A percentile compares a stretch with the other conserved stretches of the same genome.
These are phyloP conservation scores for Haemorhous mexicanus DNA, from an alignment of 2,113 vertebrate genomes.

Conservation along the genomic window DNA sequence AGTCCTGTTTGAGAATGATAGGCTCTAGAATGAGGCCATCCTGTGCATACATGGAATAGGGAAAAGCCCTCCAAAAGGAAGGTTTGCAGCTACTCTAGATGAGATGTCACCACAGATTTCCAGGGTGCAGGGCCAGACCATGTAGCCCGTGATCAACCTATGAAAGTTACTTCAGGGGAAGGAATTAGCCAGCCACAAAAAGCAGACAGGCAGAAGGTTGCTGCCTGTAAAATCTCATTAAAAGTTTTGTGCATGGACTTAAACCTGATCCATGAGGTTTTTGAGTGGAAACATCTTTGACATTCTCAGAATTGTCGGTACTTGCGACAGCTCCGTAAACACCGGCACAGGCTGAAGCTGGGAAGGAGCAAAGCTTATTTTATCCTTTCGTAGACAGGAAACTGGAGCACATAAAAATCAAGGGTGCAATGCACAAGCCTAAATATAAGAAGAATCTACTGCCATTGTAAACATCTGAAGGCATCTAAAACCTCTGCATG, in stretches of 20 bases:
- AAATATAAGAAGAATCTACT: not conserved
- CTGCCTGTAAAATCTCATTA: not conserved
- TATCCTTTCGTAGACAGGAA: not conserved
- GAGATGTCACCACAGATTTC: not conserved
- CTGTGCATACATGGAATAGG: not conserved
- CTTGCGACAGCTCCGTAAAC: not conserved
- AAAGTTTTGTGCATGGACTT: not conserved
- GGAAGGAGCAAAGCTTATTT: not conserved
- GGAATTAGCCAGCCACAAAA: not conserved
- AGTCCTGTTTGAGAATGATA: not conserved
- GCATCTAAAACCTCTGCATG: not conserved
- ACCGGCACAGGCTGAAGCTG: not conserved
- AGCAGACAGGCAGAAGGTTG: not conserved
- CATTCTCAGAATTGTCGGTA: not conserved
- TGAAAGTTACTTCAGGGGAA: not conserved
- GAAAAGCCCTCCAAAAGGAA: not conserved
- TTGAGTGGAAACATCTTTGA: not conserved
- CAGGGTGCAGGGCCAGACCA: not conserved
- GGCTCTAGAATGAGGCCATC: not conserved
- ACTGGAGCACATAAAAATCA: not conserved
- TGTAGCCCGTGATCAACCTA: fast-evolving
- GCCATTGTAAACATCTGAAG: not conserved
- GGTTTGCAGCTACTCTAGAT: not conserved
- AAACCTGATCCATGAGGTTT: not conserved
- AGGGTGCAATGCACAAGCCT: not conserved